These are phyloP conservation scores for Catocala nupta DNA, from an alignment of 2,888 invertebrate species.

Conservation along the genomic window DNA sequence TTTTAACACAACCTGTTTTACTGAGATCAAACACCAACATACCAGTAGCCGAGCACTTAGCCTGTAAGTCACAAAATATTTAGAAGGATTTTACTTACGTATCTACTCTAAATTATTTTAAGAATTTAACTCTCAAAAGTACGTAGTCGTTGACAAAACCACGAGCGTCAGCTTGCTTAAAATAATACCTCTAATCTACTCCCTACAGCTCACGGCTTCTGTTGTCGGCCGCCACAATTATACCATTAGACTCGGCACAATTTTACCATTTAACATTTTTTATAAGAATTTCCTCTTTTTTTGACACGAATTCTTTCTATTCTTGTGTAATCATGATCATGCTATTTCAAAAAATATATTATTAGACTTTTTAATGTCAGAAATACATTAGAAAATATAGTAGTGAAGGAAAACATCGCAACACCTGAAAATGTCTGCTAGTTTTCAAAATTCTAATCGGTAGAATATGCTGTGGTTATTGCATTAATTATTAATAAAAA, in stretches of 20 bases:
- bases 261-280: conserved; percentile 29
- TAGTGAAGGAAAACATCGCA: too few relatives aligned
- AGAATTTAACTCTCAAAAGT: conserved; percentile 30
- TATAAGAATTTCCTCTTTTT: conserved; percentile 9
- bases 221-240: conserved; percentile 43
- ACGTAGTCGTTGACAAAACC: conserved; percentile 33
- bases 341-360: not conserved
- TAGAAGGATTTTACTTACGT: conserved; percentile 14
- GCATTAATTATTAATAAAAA: too few relatives aligned
- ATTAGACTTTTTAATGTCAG: too few relatives aligned
- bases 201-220: conserved; percentile 53
- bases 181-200: conserved; percentile 64
- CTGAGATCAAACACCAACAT: not conserved
- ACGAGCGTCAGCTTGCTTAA: conserved; percentile 45
- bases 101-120: conserved; percentile 28
- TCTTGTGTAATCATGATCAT: not conserved
- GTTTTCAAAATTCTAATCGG: too few relatives aligned
- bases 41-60: not conserved
- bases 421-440: too few relatives aligned
- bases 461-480: too few relatives aligned
- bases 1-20: too few relatives aligned
- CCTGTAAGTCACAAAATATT: conserved; percentile 14
- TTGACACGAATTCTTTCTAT: not conserved
- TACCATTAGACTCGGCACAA: conserved; percentile 37
- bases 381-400: too few relatives aligned